phyloP scores from a whole-genome alignment of 2,113 vertebrate species.

The Rhabdornis inornatus region DNA sequence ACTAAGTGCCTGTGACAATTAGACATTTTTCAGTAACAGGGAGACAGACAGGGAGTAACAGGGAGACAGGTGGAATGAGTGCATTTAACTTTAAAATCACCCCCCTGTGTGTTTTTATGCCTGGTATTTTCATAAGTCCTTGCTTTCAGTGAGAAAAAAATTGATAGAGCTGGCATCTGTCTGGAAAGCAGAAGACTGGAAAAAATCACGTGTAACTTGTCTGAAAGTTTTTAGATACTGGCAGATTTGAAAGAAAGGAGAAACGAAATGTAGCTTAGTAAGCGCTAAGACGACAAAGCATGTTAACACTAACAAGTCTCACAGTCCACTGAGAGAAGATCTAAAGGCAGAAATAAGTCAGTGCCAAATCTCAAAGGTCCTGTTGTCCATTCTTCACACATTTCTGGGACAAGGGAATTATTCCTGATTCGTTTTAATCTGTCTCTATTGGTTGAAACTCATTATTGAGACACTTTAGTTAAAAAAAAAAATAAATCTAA shows the following conservation, averaged over 20 bases:
- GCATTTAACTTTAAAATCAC: neutral
- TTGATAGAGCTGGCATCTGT: neutral
- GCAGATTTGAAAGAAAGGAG: neutral
- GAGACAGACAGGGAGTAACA: neutral
- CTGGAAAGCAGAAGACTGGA: neutral
- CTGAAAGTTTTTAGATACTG: neutral
- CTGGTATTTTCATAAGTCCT: neutral
- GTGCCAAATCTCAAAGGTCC: neutral
- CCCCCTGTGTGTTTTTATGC: neutral
- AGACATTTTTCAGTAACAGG: neutral
- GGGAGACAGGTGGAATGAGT: neutral
- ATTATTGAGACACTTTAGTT: neutral
- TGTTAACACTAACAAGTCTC: neutral
- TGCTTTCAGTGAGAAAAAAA: neutral
- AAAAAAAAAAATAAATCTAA: neutral
- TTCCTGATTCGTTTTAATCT: neutral
- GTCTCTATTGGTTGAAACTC: neutral
- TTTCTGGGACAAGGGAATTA: neutral
- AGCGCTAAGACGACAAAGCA: neutral
- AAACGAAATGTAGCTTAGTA: accelerated
- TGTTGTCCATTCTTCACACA: neutral
- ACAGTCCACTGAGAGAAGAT: neutral
- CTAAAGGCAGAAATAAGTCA: neutral
- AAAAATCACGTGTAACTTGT: neutral
- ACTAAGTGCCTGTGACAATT: neutral